Conservation (phyloP, 2,797 vertebrate species). For the Pipistrellus kuhlii region DNA sequence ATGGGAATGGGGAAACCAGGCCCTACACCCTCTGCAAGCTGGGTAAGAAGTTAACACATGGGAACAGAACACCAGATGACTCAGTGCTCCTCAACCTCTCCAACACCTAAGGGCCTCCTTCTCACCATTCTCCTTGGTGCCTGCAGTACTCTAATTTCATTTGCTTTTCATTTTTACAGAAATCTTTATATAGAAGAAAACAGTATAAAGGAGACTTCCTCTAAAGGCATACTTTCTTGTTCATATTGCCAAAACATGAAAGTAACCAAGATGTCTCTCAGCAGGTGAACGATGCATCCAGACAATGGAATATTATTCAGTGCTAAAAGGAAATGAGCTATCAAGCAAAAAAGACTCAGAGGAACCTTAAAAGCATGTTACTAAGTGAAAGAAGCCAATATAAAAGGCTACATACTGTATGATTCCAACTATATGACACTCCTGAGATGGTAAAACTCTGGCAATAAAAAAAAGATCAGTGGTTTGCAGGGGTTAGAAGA, state of each 20-base stretch:
- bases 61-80: too few relatives aligned
- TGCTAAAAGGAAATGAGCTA: not conserved
- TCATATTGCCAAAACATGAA: not conserved
- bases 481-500: not conserved
- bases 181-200: not conserved
- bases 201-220: not conserved
- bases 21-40: fast-evolving
- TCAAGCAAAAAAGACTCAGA: not conserved
- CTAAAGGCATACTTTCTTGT: not conserved
- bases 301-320: not conserved
- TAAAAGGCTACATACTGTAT: not conserved
- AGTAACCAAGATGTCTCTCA: not conserved
- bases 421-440: not conserved
- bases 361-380: not conserved
- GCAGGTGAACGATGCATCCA: not conserved
- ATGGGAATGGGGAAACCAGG: fast-evolving
- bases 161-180: not conserved
- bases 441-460: not conserved
- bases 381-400: not conserved
- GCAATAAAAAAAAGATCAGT: not conserved
- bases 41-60: not conserved
- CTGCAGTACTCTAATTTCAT: not conserved
- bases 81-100: fast-evolving
- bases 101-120: not conserved
- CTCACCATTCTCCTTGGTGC: not conserved